Conservation (phyloP, 2,797 vertebrate species). For the Sebastolobus altivelis region DNA sequence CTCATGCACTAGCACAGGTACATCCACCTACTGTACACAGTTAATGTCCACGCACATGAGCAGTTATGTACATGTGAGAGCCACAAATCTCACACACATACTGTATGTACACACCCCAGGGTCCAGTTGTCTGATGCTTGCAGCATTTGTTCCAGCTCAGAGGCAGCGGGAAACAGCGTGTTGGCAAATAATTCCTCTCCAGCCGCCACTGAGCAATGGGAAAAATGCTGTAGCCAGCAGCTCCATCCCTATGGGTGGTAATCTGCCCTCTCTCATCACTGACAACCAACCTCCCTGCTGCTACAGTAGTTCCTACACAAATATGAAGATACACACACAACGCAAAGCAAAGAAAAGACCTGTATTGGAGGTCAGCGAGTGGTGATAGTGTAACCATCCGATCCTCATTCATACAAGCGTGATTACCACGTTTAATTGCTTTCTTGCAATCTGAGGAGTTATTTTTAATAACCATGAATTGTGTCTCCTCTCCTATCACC, state of each 20-base stretch:
- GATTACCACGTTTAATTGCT: slow-evolving; percentile 37
- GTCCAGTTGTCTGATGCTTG: slow-evolving; percentile 64
- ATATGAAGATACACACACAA: slow-evolving; percentile 3
- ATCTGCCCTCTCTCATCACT: slow-evolving; percentile 54
- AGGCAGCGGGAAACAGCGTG: slow-evolving; percentile 56
- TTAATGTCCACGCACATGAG: background rate
- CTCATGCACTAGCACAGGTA: background rate
- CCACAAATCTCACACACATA: slow-evolving; percentile 1
- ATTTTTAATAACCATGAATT: slow-evolving; percentile 30
- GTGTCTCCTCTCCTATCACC: slow-evolving; percentile 22
- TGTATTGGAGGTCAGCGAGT: slow-evolving; percentile 7
- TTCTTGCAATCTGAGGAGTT: slow-evolving; percentile 32
- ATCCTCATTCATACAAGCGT: background rate
- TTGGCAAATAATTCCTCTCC: slow-evolving; percentile 61
- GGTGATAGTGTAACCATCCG: background rate
- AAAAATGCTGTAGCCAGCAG: slow-evolving; percentile 71
- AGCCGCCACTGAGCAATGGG: slow-evolving; percentile 66
- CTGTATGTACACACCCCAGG: slow-evolving; percentile 24
- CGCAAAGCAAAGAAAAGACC: background rate
- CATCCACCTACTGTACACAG: no score
- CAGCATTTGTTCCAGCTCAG: slow-evolving; percentile 73
- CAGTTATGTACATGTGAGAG: background rate
- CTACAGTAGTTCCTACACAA: slow-evolving; percentile 6
- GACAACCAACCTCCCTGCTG: slow-evolving; percentile 35
- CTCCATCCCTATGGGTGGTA: slow-evolving; percentile 50